Evolutionary conservation across 2,797 vertebrate species (phyloP), one percentile per base, ranked within the genome.

Genomic region (Pantherophis alleghaniensis): DNA sequence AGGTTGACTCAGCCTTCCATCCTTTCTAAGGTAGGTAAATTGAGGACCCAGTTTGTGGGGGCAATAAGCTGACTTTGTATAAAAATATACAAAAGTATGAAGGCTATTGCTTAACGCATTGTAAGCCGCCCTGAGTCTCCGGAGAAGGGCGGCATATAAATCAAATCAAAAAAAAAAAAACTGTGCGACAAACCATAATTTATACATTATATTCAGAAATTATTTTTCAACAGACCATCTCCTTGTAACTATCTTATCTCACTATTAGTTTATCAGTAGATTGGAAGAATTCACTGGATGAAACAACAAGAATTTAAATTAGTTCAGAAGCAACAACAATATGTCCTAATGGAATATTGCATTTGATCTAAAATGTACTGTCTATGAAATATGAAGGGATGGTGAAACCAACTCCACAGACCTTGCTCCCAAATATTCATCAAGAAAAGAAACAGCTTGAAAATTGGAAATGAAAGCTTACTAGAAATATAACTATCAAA

Each of bases 301-400:
- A 93, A 92, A 94, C 95, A 93, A 92, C 90, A 79, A 56, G 95
- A 95, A 94, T 94, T 94, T 94, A 94, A 95, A 95, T 7, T 60
- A 91, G 42, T 51, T 60, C 93, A 94, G 95, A 63, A 94, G 79
- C 88, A 92, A 90, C 91, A 93, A 55, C 86, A 95, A 94, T 94
- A 90, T 88, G 60, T 20, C 89, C 91, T 93, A 93, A 79, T 56
- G 91, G 94, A 94, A 20, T 94, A 22, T 94, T 93, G 83, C 61
- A 94, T 94, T 94, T 93, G 63, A 92, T 93, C 79, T 59, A 87
- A 83, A 57, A 18, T 92, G 53, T 90, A 91, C 37, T 24, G 4
- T 24, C 16, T 11, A n/a, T 51, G 32, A 5, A 90, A 87, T 47
- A 42, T 87, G 4, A 2, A 51, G 88, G n/a, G 79, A 42, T 79